Evolutionary conservation across 1,140 invertebrate genomes (phyloP), one percentile per base, ranked within the genome.

Genomic region (Drosophila rufa): DNA sequence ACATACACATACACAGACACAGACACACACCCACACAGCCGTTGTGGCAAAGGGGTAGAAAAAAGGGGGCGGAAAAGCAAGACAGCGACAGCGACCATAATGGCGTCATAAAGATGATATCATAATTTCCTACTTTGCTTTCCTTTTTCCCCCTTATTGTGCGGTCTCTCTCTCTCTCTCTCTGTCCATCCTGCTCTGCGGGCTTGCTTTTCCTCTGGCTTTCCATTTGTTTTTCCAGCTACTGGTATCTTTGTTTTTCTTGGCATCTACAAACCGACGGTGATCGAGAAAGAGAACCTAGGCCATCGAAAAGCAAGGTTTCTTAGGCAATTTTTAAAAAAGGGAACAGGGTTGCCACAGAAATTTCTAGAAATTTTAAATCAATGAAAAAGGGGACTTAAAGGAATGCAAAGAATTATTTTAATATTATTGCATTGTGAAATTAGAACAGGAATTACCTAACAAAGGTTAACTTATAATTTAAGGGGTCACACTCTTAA

Each of bases 61-160:
- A 50, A 56, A 59, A 68, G 60, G 40, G 25, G 47, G 62, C 17
- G 51, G 25, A 33, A 47, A 57, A 70, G 40, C 43, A 70, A 42
- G 50, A 71, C 67, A 71, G 38, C 43, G 69, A 71, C 66, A 71
- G 67, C 69, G 27, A 73, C 85, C 84, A 90, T 90, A 87, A 87
- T 87, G 84, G 84, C 85, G 84, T 87, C 84, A 87, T 87, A 87
- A 87, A 87, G 85, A 87, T 87, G 84, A 87, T 89, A 87, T 87
- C 84, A 87, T 87, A 87, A 87, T 87, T 90, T 86, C 80, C 83
- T 80, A 79, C 80, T 87, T 87, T 87, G 67, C 84, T 87, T 90
- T 85, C 58, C 61, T 61, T 74, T 86, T 76, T 30, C 50, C 56
- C 58, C 68, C 71, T 74, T 68, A 48, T 65, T 56, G 57, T 55